Evolutionary conservation across 2,113 vertebrate genomes (phyloP).

Genomic region (Erythrocebus patas): DNA sequence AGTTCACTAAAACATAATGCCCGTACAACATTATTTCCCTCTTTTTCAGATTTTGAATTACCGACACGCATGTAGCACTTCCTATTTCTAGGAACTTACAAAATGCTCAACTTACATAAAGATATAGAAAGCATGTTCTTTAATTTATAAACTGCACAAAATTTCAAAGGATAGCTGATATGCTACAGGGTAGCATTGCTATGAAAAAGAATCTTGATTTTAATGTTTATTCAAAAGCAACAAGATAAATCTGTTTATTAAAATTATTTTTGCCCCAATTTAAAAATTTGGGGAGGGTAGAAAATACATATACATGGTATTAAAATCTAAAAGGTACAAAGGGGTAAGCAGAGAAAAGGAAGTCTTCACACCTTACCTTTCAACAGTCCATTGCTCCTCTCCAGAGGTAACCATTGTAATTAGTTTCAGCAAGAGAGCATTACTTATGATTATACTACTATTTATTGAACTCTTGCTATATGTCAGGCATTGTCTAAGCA

Average conservation of each 20-base stretch:
- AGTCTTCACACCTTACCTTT: neutral
- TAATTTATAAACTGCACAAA: neutral
- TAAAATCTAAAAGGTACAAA: neutral
- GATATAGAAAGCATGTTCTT: neutral
- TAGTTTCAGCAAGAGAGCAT: neutral
- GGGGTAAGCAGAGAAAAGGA: neutral
- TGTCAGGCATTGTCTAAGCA: neutral
- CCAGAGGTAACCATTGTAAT: neutral
- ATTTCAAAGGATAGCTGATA: neutral
- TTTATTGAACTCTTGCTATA: neutral
- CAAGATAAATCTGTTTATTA: neutral
- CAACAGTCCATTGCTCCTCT: neutral
- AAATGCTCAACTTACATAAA: neutral
- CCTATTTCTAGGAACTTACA: neutral
- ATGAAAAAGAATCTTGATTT: neutral
- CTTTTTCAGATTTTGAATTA: neutral
- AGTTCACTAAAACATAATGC: neutral
- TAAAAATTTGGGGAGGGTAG: neutral
- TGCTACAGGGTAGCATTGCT: neutral
- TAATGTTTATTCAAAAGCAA: constrained; percentile 6
- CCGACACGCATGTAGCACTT: neutral
- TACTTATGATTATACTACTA: neutral
- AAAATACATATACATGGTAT: neutral
- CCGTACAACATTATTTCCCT: neutral
- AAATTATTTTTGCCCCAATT: neutral